phyloP scores from a whole-genome alignment of 2,113 vertebrate genomes.

The Callospermophilus lateralis region DNA sequence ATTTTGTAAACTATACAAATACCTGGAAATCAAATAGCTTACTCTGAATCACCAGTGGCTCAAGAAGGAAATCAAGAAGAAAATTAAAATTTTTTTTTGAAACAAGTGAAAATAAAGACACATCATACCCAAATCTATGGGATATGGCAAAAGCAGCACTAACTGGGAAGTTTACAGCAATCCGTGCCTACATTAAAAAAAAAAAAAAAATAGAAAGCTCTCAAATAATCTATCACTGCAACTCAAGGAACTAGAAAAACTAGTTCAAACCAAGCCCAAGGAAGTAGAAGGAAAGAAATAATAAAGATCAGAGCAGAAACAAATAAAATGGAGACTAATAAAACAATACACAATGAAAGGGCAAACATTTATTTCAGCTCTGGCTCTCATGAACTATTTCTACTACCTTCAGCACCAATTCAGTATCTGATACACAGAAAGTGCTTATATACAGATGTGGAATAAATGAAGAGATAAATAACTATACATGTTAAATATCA shows the following conservation, averaged over 20 bases:
- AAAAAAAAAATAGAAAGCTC: background rate
- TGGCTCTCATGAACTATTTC: background rate
- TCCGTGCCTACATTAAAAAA: background rate
- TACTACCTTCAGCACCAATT: background rate
- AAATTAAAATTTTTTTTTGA: background rate
- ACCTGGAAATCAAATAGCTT: background rate
- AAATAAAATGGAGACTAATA: background rate
- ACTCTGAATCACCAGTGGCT: background rate
- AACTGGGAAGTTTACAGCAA: background rate
- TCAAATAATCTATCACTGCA: background rate
- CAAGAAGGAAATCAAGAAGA: background rate
- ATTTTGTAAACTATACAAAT: background rate
- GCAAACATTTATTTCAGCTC: background rate
- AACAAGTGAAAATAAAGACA: background rate
- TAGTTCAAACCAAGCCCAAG: background rate
- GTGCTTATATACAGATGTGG: background rate
- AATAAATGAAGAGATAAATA: background rate
- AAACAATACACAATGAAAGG: background rate
- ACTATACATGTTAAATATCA: background rate
- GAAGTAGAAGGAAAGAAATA: background rate
- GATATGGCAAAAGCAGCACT: background rate
- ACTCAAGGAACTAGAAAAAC: background rate
- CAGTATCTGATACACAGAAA: background rate
- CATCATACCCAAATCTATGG: background rate
- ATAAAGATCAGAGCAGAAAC: background rate